Evolutionary conservation across 1,140 invertebrate genomes (phyloP).

Genomic region (Apis laboriosa): DNA sequence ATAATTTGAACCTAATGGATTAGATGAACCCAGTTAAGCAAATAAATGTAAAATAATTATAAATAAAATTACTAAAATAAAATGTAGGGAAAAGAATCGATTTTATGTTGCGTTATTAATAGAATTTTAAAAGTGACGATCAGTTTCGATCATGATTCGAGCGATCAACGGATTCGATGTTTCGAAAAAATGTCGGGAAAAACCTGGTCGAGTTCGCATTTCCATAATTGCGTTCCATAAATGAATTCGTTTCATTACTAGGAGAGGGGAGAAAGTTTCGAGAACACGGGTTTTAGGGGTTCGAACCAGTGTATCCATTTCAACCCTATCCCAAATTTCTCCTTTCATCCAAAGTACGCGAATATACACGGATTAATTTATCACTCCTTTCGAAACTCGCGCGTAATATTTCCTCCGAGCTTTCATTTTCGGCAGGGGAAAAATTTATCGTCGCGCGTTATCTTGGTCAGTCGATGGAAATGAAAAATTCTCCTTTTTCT

Average conservation of each 20-base stretch:
- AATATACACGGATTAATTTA: slow-evolving; percentile 16
- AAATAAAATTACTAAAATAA: no score
- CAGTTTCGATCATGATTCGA: no score
- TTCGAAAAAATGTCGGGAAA: no score
- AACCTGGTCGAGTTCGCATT: neutral
- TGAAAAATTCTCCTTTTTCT: neutral
- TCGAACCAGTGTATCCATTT: neutral
- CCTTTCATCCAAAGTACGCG: neutral
- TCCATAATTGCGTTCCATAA: neutral
- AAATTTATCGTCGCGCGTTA: neutral
- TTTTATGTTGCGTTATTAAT: no score
- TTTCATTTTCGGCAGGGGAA: neutral
- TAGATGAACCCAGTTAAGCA: no score
- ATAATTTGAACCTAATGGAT: no score
- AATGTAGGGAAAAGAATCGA: no score
- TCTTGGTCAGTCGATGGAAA: neutral
- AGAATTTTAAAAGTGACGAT: no score
- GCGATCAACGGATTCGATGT: neutral
- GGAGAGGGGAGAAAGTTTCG: neutral
- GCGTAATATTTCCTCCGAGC: slow-evolving; percentile 3
- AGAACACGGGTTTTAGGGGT: neutral
- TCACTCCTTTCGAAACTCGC: neutral
- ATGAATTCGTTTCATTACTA: neutral
- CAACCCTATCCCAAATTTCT: neutral
- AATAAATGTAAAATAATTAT: no score